Evolutionary conservation across 2,113 vertebrate genomes (phyloP), one percentile per base, ranked within the genome.

Genomic region (Larimichthys crocea): DNA sequence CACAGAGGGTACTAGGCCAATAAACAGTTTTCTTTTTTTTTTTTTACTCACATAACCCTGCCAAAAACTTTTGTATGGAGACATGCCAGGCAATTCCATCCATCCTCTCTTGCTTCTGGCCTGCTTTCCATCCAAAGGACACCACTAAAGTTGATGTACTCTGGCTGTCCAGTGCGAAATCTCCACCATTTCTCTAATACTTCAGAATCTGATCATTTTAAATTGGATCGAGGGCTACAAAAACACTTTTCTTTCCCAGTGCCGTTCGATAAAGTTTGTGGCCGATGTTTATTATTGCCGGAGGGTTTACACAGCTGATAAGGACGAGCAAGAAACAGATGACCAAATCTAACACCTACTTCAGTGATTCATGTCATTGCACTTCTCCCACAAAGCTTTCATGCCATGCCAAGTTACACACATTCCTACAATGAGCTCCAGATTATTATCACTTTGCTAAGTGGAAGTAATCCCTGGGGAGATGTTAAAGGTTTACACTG

Each of bases 381-480:
- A 78, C 70, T 82, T 84, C 74, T 81, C 62, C 72, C 74, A n/a
- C 68, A 74, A 68, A 77, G 79, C 82, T 87, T 88, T 92, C 57
- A 91, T 90, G 72, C 46, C 42, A 66, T 79, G 82, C 86, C 89
- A 92, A 89, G 77, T 80, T 69, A 79, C 80, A 85, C 82, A 80
- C 89, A 94, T 91, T 92, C 85, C 90, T 84, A 71, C 40, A 50
- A 89, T 70, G 69, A 82, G 69, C 49, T 87, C 15, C 3, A 89
- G 88, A 93, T 92, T 83, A 79, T 88, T 87, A 90, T 87, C 89
- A 87, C 82, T 87, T 72, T 68, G 76, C 53, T 88, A 91, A 89
- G 19, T 89, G 85, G 80, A 86, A 83, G 70, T 87, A 86, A 91
- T 90, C 85, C 85, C 70, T 2, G 12, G 42, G 63, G 84, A 90